A percentile compares a stretch with the other conserved stretches of the same genome.
These are phyloP conservation scores for Prolemur simus DNA, from an alignment of 2,113 vertebrate species.

Conservation along the genomic window DNA sequence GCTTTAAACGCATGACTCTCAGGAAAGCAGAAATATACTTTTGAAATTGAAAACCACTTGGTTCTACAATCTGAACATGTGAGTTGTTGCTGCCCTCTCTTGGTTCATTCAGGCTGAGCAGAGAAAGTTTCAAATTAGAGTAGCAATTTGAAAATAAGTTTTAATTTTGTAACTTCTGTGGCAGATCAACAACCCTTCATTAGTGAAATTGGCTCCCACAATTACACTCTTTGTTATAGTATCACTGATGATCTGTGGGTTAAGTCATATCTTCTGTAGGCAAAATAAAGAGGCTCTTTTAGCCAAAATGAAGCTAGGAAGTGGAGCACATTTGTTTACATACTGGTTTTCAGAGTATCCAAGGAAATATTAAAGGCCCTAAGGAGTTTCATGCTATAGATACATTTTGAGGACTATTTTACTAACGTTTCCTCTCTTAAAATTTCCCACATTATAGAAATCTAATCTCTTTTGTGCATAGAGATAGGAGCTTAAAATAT, in stretches of 20 bases:
- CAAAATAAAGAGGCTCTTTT: neutral
- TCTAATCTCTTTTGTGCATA: slow-evolving; percentile 28
- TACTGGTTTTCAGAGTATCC: neutral
- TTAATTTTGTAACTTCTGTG: slow-evolving; percentile 29
- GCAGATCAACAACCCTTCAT: neutral
- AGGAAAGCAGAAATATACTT: slow-evolving; percentile 3
- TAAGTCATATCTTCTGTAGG: neutral
- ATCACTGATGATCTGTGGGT: neutral
- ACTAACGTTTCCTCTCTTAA: neutral
- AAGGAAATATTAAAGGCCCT: neutral
- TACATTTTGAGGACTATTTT: neutral
- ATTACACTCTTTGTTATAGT: neutral
- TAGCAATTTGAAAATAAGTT: slow-evolving; percentile 33
- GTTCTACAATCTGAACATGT: neutral
- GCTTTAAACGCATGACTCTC: neutral
- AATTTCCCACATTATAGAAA: neutral
- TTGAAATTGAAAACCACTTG: neutral
- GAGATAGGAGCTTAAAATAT: neutral
- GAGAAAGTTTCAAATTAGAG: slow-evolving; percentile 1
- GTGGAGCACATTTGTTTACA: neutral
- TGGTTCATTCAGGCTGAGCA: slow-evolving; percentile 40
- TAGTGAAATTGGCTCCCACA: neutral
- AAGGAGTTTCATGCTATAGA: neutral
- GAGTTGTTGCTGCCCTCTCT: slow-evolving; percentile 76
- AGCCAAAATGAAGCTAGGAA: neutral